These are phyloP conservation scores for Craterocephalus amniculus DNA, from an alignment of 2,797 vertebrate species.

Conservation along the genomic window DNA sequence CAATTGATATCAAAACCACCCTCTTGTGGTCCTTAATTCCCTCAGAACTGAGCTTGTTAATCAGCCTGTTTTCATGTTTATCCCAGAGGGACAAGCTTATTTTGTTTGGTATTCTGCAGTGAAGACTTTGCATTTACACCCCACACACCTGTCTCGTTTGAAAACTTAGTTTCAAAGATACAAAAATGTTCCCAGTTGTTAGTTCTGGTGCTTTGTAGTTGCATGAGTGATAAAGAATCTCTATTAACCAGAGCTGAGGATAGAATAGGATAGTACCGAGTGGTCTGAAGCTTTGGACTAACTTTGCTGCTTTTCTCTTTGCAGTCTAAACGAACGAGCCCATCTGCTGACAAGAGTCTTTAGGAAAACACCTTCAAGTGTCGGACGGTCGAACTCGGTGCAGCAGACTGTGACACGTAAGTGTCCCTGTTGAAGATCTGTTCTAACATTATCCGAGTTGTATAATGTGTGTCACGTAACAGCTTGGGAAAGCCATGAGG, in stretches of 20 bases:
- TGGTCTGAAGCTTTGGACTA: slow-evolving; percentile 22
- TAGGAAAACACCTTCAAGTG: slow-evolving; percentile 94
- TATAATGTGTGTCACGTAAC: neutral
- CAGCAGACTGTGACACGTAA: slow-evolving; percentile 96
- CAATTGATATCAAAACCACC: slow-evolving; percentile 46
- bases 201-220: slow-evolving; percentile 9
- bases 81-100: neutral
- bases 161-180: neutral
- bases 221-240: slow-evolving; percentile 23
- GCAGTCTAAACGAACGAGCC: slow-evolving; percentile 96
- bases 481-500: neutral
- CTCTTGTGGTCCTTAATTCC: slow-evolving; percentile 28
- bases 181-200: slow-evolving; percentile 5
- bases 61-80: slow-evolving; percentile 25
- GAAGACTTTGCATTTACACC: slow-evolving; percentile 5
- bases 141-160: neutral
- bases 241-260: slow-evolving; percentile 1
- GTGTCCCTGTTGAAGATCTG: slow-evolving; percentile 63
- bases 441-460: neutral
- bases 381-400: slow-evolving; percentile 93
- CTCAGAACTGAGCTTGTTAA: slow-evolving; percentile 28
- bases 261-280: neutral
- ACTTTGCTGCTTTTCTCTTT: slow-evolving; percentile 45
- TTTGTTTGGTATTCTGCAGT: slow-evolving; percentile 2
- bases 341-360: slow-evolving; percentile 97